phyloP scores from a whole-genome alignment of 1,140 invertebrate species.

The Brachystomella parvula region DNA sequence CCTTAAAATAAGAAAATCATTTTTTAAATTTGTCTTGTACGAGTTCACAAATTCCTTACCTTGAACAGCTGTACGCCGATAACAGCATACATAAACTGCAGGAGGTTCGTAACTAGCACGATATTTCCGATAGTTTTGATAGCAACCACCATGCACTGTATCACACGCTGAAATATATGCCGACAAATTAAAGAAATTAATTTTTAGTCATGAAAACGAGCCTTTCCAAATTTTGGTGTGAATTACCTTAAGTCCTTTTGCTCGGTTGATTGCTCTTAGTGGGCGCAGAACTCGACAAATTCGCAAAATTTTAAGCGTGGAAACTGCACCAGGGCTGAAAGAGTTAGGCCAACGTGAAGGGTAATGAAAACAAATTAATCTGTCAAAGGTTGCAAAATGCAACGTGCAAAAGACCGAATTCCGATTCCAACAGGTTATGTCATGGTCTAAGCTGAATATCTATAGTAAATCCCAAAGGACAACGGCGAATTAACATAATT shows the following conservation, averaged over 20 bases:
- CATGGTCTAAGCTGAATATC: no score
- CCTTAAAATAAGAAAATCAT: constrained; percentile 47
- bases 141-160: constrained; percentile 97
- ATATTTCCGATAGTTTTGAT: constrained; percentile 99
- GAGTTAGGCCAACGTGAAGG: no score
- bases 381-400: no score
- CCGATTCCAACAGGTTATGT: no score
- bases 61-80: constrained; percentile 99
- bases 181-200: not conserved
- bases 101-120: constrained; percentile 95
- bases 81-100: constrained; percentile 99
- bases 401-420: no score
- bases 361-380: not conserved
- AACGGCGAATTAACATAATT: no score
- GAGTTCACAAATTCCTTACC: constrained; percentile 52
- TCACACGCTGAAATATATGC: constrained; percentile 71
- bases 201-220: not conserved
- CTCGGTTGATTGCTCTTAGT: constrained; percentile 95
- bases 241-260: constrained; percentile 96
- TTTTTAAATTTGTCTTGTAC: not conserved
- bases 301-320: constrained; percentile 97
- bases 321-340: constrained; percentile 84
- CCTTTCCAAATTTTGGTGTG: no score
- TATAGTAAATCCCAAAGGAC: no score
- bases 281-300: constrained; percentile 94